These are phyloP conservation scores for Ceratina australensis DNA, from an alignment of 1,140 invertebrate genomes.

Conservation along the genomic window DNA sequence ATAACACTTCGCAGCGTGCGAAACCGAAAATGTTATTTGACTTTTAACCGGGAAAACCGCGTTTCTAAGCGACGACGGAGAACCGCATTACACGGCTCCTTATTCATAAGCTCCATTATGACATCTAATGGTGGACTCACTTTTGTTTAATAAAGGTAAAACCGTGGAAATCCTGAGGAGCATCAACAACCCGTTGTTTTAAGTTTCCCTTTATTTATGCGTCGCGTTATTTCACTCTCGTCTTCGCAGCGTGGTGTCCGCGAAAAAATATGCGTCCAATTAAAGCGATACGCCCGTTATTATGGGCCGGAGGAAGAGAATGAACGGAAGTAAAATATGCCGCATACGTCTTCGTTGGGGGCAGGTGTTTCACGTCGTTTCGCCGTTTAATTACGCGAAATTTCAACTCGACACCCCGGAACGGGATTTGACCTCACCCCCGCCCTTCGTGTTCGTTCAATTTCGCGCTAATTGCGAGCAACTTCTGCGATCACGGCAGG, in stretches of 20 bases:
- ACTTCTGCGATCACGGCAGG: not conserved
- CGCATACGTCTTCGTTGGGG: slow-evolving; percentile 13
- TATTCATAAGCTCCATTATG: not conserved
- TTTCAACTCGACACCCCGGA: not conserved
- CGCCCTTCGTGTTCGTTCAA: not conserved
- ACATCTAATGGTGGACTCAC: too few species aligned
- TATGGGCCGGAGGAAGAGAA: not conserved
- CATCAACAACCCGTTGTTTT: not conserved
- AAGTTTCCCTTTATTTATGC: slow-evolving; percentile 23
- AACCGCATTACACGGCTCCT: not conserved
- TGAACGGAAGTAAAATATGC: not conserved
- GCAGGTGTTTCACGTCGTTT: slow-evolving; percentile 15
- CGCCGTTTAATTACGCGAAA: slow-evolving; percentile 24
- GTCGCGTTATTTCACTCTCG: slow-evolving; percentile 13
- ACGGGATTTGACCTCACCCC: not conserved
- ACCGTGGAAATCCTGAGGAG: not conserved
- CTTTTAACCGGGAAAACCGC: too few species aligned
- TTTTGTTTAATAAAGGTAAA: slow-evolving; percentile 2
- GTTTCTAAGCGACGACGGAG: too few species aligned
- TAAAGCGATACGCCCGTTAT: slow-evolving; percentile 16
- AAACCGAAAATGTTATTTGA: too few species aligned
- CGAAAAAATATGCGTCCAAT: slow-evolving; percentile 25
- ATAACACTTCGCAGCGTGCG: too few species aligned
- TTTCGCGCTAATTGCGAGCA: slow-evolving; percentile 8
- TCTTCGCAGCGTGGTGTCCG: not conserved